Evolutionary conservation across 2,797 vertebrate genomes (phyloP).

Genomic region (Loriculus beryllinus): DNA sequence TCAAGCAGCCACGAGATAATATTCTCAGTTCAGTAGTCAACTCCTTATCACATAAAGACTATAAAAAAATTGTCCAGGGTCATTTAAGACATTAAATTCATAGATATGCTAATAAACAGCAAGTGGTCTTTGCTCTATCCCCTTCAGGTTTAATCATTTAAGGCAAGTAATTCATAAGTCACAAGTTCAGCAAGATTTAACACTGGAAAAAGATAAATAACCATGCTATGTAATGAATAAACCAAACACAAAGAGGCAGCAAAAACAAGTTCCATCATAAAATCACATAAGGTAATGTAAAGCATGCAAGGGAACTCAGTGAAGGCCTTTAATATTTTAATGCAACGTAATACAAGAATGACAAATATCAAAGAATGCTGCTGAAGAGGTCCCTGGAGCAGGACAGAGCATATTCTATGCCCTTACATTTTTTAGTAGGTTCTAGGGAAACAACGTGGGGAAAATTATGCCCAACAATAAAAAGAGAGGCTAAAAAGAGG

Average conservation of each 20-base stretch:
- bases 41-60: background rate
- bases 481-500: background rate
- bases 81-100: background rate
- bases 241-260: background rate
- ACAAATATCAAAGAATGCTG: background rate
- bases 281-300: background rate
- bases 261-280: background rate
- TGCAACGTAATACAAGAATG: background rate
- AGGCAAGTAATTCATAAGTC: background rate
- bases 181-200: background rate
- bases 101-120: background rate
- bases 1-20: background rate
- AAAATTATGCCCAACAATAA: background rate
- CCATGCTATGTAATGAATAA: background rate
- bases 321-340: constrained; percentile 20
- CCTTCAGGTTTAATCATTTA: background rate
- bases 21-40: background rate
- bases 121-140: background rate
- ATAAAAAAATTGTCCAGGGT: background rate
- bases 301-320: background rate
- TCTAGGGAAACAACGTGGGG: background rate
- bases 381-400: background rate
- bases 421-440: background rate
- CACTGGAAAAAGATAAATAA: background rate
- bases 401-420: background rate